These are phyloP conservation scores for Rhineura floridana DNA, from an alignment of 2,113 vertebrate genomes.

Conservation along the genomic window DNA sequence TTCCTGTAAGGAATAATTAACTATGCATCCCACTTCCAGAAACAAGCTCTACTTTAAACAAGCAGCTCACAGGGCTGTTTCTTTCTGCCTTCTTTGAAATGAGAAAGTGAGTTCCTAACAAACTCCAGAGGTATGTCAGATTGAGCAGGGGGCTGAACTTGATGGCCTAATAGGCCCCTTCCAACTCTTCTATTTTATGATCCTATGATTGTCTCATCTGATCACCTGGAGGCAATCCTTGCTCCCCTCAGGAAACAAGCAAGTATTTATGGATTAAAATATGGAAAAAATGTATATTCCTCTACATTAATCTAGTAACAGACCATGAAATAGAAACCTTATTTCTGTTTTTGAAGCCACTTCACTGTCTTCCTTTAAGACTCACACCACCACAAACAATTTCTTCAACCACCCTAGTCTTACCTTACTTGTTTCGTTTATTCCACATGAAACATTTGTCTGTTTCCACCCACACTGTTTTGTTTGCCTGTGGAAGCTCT, in stretches of 20 bases:
- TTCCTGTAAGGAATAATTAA: neutral
- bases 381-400: neutral
- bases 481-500: neutral
- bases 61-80: neutral
- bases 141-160: no score
- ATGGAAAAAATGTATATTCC: neutral
- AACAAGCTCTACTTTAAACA: neutral
- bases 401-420: neutral
- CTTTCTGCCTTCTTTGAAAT: neutral
- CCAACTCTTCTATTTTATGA: no score
- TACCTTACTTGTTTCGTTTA: neutral
- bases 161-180: no score
- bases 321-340: neutral
- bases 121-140: neutral
- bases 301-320: neutral
- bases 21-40: no score
- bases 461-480: no score
- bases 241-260: neutral
- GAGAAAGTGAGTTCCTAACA: neutral
- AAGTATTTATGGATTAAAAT: neutral
- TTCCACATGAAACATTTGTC: neutral
- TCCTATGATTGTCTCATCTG: neutral
- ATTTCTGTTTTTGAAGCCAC: neutral
- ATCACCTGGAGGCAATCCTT: neutral
- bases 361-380: neutral